A percentile compares a stretch with the other conserved stretches of the same genome.
Evolutionary conservation across 64 coral and sea anemone genomes (phyloP).

Genomic region (Exaiptasia diaphana): DNA sequence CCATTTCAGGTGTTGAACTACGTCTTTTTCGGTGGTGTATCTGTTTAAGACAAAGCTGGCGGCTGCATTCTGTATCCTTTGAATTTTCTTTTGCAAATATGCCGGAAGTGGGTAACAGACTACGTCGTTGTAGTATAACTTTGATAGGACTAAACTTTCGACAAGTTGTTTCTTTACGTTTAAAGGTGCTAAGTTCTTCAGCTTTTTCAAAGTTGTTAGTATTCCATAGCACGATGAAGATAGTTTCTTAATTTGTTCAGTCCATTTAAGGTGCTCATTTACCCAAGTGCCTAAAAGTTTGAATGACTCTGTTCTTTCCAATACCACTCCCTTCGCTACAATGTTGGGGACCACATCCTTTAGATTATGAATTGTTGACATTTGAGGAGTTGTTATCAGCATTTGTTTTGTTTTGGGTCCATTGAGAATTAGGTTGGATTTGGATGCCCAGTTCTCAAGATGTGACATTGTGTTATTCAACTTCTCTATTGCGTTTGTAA

Average conservation of each 20-base stretch:
- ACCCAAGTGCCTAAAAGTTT: background rate
- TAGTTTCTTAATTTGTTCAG: constrained; percentile 42
- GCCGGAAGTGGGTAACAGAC: background rate
- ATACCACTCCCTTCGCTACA: background rate
- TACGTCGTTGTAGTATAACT: constrained; percentile 35
- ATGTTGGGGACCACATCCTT: background rate
- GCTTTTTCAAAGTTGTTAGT: constrained; percentile 1
- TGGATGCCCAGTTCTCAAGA: background rate
- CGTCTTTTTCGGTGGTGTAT: background rate
- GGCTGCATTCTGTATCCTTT: background rate
- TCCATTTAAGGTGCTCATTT: constrained; percentile 42
- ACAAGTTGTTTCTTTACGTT: constrained; percentile 22
- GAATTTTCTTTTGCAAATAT: background rate
- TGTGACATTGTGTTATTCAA: background rate
- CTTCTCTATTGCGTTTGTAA: background rate
- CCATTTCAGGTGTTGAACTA: background rate
- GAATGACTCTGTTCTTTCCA: background rate
- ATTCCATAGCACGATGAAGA: constrained; percentile 27
- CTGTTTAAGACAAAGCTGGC: background rate
- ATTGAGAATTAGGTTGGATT: constrained; percentile 2
- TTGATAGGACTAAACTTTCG: constrained; percentile 35
- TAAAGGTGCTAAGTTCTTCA: constrained; percentile 11
- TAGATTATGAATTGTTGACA: background rate
- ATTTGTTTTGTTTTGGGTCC: background rate
- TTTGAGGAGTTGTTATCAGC: background rate